phyloP scores from a whole-genome alignment of 2,797 vertebrate species.

The Arrhamphus sclerolepis region DNA sequence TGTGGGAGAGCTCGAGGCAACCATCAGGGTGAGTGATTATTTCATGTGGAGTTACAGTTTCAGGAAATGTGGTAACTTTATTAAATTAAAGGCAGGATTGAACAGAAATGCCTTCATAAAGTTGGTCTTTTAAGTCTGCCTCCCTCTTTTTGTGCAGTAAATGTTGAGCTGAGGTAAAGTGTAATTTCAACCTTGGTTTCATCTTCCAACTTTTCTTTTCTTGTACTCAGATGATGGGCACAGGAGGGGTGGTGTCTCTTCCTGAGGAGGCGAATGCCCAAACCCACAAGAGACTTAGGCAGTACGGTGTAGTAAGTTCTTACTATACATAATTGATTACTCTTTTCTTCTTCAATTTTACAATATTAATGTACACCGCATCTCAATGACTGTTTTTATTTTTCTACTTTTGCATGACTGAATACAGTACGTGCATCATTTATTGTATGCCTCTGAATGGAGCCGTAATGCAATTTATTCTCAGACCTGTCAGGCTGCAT shows the following conservation, averaged over 20 bases:
- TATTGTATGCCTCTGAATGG: slow-evolving; percentile 38
- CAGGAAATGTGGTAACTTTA: slow-evolving; percentile 32
- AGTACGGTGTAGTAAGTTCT: slow-evolving; percentile 79
- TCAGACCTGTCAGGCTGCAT: slow-evolving; percentile 24
- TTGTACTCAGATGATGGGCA: slow-evolving; percentile 79
- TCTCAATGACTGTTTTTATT: slow-evolving; percentile 63
- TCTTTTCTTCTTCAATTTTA: slow-evolving; percentile 76
- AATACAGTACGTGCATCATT: slow-evolving; percentile 49
- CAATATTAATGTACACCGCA: slow-evolving; percentile 75
- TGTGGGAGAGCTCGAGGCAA: slow-evolving; percentile 79
- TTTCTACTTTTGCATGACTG: slow-evolving; percentile 52
- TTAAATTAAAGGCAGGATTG: slow-evolving; percentile 25
- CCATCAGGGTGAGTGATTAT: slow-evolving; percentile 75
- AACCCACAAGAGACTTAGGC: slow-evolving; percentile 73
- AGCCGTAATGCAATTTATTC: slow-evolving; percentile 22
- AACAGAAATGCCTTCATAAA: slow-evolving; percentile 14
- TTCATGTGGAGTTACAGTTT: slow-evolving; percentile 21
- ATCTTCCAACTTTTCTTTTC: slow-evolving; percentile 44
- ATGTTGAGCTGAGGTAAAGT: slow-evolving; percentile 20
- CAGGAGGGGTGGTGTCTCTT: slow-evolving; percentile 74
- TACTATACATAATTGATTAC: slow-evolving; percentile 77
- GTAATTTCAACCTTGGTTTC: slow-evolving; percentile 18
- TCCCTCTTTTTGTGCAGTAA: background rate
- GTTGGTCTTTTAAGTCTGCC: slow-evolving; percentile 1
- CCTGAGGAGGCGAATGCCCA: slow-evolving; percentile 75